Base-by-base conservation (phyloP, 2,797 vertebrate genomes). In the Gallinago stenura region DNA sequence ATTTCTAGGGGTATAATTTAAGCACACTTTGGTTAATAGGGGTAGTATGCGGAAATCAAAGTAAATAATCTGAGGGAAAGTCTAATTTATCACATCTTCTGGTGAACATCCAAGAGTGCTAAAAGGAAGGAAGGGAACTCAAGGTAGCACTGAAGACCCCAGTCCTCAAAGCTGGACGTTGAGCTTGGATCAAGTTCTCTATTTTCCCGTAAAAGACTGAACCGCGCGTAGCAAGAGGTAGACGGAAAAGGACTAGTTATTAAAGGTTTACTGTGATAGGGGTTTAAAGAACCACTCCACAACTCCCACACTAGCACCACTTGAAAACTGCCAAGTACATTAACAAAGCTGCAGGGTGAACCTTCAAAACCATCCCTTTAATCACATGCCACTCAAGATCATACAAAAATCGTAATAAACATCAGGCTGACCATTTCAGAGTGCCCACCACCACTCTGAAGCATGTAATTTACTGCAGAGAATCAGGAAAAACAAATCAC, bases 341-440 rank as follows among this genome's bases (percentile, higher is more conserved):
- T 89, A 90, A 89, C 81, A 96, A 85, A 93, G 70, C 70, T 3
- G 1, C 75, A 80, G 68, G 11, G 43, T 24, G 77, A 92, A 83
- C 70, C 86, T 83, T 90, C 43, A 93, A n/a, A 85, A 78, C 78
- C 70, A 73, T 89, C 75, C 71, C 78, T 93, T 94, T 92, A 95
- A 96, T 93, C 93, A 87, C 83, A 80, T 9, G 30, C 73, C 56
- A 85, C 92, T 97, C 89, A 64, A 80, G 81, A 80, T 43, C 48
- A 25, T 6, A 73, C 39, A 64, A 90, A 94, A 94, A 73, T 41
- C 58, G 71, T 50, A 73, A 84, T 53, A 90, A 96, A 85, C 62
- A 91, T 50, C 72, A 62, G 46, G 89, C n/a, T 83, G 95, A 68
- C 92, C 89, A 73, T 64, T 87, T 73, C 56, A 66, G 83, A 90